These are phyloP conservation scores for Caenorhabditis sp. DNA, from an alignment of 2,888 invertebrate species.

Conservation along the genomic window DNA sequence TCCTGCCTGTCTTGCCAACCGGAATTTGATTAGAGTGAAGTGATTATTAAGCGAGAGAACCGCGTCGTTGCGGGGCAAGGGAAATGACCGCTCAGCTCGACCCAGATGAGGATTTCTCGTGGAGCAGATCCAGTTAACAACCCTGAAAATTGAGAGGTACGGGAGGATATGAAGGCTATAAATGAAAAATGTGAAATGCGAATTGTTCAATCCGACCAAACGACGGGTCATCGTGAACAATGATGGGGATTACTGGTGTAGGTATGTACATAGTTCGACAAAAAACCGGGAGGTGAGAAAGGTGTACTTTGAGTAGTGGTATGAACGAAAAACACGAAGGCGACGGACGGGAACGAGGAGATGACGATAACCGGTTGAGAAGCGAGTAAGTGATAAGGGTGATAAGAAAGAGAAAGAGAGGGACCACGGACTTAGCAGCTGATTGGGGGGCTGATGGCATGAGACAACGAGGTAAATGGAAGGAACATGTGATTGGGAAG, in stretches of 20 bases:
- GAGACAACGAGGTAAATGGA: too few species aligned
- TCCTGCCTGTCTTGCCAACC: too few species aligned
- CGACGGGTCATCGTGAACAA: constrained; percentile 19
- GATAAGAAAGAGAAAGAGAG: neutral
- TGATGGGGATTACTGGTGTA: constrained; percentile 13
- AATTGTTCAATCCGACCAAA: neutral
- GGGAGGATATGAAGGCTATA: too few species aligned
- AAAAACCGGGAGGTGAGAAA: constrained; percentile 4
- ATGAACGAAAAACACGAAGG: too few species aligned
- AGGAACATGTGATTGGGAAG: constrained; percentile 34
- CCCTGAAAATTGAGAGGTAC: constrained; percentile 24
- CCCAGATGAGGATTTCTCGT: too few species aligned
- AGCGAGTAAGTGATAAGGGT: too few species aligned
- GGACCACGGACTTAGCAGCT: constrained; percentile 39
- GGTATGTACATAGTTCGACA: neutral
- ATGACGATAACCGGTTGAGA: constrained; percentile 48
- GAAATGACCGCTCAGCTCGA: too few species aligned
- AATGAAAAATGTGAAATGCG: too few species aligned
- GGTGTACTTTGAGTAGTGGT: constrained; percentile 20
- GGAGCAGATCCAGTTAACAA: constrained; percentile 46
- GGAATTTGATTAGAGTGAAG: constrained; percentile 26
- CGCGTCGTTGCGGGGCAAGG: too few species aligned
- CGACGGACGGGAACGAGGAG: too few species aligned
- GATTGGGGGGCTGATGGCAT: too few species aligned
- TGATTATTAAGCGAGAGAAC: too few species aligned